These are phyloP conservation scores for Teinopalpus imperialis DNA, from an alignment of 2,888 invertebrate species.

Conservation along the genomic window DNA sequence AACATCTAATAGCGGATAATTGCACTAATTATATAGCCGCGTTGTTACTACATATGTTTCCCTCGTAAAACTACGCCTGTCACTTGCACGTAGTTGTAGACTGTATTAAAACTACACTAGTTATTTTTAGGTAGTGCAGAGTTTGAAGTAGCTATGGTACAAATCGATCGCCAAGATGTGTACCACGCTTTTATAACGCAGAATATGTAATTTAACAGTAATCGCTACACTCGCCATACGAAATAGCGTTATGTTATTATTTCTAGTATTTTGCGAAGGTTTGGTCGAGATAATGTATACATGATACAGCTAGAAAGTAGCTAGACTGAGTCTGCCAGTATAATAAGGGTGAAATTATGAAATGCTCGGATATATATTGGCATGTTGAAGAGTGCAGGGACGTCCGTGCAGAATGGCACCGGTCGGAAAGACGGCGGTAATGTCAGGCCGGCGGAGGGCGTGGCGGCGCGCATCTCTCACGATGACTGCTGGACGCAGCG, in stretches of 20 bases:
- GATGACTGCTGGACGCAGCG: constrained; percentile 34
- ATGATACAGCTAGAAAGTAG: too few relatives aligned
- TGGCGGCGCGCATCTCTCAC: constrained; percentile 37
- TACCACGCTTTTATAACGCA: too few relatives aligned
- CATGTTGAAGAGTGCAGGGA: constrained; percentile 10
- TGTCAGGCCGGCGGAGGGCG: constrained; percentile 40
- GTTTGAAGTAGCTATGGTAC: too few relatives aligned
- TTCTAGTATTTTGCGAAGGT: too few relatives aligned
- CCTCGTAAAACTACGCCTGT: constrained; percentile 8
- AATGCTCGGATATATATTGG: constrained; percentile 7
- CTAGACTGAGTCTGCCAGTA: too few relatives aligned
- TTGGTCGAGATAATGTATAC: too few relatives aligned
- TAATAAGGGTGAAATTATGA: too few relatives aligned
- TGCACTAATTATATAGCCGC: constrained; percentile 20
- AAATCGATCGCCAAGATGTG: too few relatives aligned
- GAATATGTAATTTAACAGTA: too few relatives aligned
- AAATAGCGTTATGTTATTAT: too few relatives aligned
- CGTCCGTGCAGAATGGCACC: constrained; percentile 21
- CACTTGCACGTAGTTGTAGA: not conserved
- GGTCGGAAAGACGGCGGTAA: constrained; percentile 28
- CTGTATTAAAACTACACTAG: constrained; percentile 6
- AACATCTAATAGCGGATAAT: constrained; percentile 27
- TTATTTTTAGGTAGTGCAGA: too few relatives aligned
- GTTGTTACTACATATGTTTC: constrained; percentile 15
- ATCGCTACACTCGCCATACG: too few relatives aligned